Evolutionary conservation across 1,140 invertebrate species (phyloP), one percentile per base, ranked within the genome.

Genomic region (Callitettix versicolor): DNA sequence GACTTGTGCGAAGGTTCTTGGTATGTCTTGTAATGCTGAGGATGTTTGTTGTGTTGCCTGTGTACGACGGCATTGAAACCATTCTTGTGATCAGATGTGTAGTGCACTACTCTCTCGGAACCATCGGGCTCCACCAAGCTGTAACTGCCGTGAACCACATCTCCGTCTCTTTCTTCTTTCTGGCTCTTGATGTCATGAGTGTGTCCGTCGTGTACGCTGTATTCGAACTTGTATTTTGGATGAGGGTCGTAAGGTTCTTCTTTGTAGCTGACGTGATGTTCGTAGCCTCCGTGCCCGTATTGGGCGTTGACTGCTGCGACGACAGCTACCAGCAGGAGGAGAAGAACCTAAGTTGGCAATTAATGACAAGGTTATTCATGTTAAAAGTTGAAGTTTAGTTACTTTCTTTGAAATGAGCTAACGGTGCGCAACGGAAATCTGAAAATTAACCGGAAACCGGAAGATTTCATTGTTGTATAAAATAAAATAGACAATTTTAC

Each of bases 181-280:
- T 78, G 76, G 59, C 69, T 71, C 65, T 79, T 78, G 57, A 76
- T 69, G 62, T 79, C 77, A 14, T 75, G 74, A 36, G 76, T 78
- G 64, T 76, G 68, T 17, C 69, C 67, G 58, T 78, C 76, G 40
- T 71, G 69, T 17, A 79, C 76, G 15, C 67, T 69, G 60, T 79
- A 79, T 12, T 70, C 64, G 65, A 76, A 79, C 41, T 66, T 67
- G 62, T 78, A 79, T 22, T 50, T 50, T 30, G 60, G 57, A 17
- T 47, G 54, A 22, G 17, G 4, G 52, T 56, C 34, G 52, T 56
- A 50, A 12, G 46, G 22, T 24, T 56, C 38, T 21, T 56, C 55
- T 26, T 54, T 22, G 52, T 54, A 33, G 2, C 17, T n/a, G 17
- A 20, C 34, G 3, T 41, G 7, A 15, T 20, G 20, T 2, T 15